Conservation (phyloP, 2,797 vertebrate genomes). For the Chaenodraco wilsoni region DNA sequence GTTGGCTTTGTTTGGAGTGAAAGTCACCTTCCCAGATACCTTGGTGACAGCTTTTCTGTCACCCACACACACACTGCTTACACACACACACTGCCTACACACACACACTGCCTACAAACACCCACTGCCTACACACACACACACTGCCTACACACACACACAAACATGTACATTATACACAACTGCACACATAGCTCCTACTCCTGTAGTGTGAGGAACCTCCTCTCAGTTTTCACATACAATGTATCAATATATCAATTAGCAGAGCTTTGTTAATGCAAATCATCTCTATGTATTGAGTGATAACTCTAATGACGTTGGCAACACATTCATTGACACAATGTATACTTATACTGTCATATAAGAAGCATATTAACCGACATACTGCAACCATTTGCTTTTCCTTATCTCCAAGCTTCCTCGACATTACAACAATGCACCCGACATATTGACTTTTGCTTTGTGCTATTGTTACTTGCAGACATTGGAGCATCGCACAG, state of each 20-base stretch:
- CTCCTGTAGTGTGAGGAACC: conserved; percentile 41
- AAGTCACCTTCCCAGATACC: conserved; percentile 65
- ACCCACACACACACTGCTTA: conserved; percentile 24
- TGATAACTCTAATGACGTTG: conserved; percentile 45
- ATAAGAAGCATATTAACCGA: conserved; percentile 20
- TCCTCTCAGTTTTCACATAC: conserved; percentile 56
- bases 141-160: no score
- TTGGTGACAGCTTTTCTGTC: conserved; percentile 31
- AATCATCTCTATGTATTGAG: conserved; percentile 47
- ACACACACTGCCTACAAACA: no score
- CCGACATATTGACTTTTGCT: background rate
- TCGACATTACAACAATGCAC: background rate
- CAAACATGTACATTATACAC: no score
- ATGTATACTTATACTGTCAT: conserved; percentile 18
- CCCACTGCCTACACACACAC: no score
- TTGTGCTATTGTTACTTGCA: conserved; percentile 7
- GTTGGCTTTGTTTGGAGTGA: conserved; percentile 43
- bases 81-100: background rate
- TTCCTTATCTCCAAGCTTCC: background rate
- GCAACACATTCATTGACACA: conserved; percentile 29
- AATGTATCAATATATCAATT: conserved; percentile 41
- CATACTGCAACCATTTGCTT: conserved; percentile 7
- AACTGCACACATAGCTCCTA: conserved; percentile 32
- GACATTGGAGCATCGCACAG: background rate
- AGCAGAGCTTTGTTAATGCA: conserved; percentile 26